Conservation (phyloP, 1,140 invertebrate genomes). For the Pseudobourletiella spinata region DNA sequence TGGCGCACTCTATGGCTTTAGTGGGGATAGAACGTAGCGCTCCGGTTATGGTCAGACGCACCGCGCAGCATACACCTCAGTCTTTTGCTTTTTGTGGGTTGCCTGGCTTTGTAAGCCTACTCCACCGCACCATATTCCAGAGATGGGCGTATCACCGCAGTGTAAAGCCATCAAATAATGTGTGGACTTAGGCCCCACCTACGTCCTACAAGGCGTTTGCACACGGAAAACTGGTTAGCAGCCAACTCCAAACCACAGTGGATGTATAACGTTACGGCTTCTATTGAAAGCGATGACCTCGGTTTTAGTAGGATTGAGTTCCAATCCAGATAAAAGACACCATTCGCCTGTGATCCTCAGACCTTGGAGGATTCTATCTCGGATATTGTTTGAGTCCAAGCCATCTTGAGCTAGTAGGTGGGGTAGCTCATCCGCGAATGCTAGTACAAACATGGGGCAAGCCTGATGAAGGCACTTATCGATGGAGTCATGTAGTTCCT, state of each 20-base stretch:
- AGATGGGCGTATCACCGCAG: constrained; percentile 10
- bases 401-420: not conserved
- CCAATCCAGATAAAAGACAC: constrained; percentile 8
- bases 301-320: not conserved
- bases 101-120: not conserved
- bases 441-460: not conserved
- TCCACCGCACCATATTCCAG: constrained; percentile 5
- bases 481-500: too few relatives aligned
- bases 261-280: not conserved
- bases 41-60: constrained; percentile 4
- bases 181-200: constrained; percentile 9
- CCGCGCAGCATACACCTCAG: not conserved
- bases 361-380: not conserved
- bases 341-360: constrained; percentile 5
- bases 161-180: constrained; percentile 17
- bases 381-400: not conserved
- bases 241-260: not conserved
- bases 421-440: constrained; percentile 5
- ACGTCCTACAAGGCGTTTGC: constrained; percentile 8
- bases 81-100: not conserved
- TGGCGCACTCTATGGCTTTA: constrained; percentile 2
- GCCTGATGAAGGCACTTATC: too few relatives aligned
- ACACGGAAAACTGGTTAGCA: not conserved
- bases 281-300: not conserved
- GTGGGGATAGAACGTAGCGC: constrained; percentile 11